These are phyloP conservation scores for Leucophora obtusa DNA, from an alignment of 2,888 invertebrate species.

Conservation along the genomic window DNA sequence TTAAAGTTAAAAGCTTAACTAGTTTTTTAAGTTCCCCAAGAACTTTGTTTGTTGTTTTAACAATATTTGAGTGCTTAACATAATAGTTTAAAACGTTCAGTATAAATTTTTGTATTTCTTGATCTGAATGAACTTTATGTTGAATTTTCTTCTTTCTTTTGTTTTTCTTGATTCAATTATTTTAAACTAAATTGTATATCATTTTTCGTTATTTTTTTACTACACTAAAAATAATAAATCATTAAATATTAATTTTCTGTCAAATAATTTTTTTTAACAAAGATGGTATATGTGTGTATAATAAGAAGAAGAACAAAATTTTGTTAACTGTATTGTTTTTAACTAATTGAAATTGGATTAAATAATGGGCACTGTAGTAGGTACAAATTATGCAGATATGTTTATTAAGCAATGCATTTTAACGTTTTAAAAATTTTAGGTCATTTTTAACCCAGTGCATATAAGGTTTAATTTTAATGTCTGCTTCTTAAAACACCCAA, in stretches of 20 bases:
- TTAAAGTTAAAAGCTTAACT: constrained; percentile 17
- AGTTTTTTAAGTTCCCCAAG: constrained; percentile 47
- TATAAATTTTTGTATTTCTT: constrained; percentile 1
- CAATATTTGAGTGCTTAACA: constrained; percentile 50
- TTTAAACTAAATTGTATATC: background rate
- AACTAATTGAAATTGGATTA: too few species aligned
- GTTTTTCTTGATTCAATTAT: background rate
- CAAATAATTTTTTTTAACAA: background rate
- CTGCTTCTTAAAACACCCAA: too few species aligned
- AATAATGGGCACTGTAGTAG: too few species aligned
- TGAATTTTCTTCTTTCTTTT: background rate
- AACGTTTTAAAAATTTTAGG: too few species aligned
- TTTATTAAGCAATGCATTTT: too few species aligned
- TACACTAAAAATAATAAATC: background rate
- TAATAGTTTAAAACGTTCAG: constrained; percentile 44
- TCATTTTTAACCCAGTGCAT: too few species aligned
- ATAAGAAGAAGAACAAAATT: background rate
- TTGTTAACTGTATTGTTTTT: background rate
- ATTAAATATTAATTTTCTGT: background rate
- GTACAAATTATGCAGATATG: too few species aligned
- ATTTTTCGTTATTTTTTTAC: background rate
- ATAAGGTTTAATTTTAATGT: too few species aligned
- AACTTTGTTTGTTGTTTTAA: constrained; percentile 51
- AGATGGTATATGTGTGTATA: background rate
- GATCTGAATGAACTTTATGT: constrained; percentile 32